phyloP scores from a whole-genome alignment of 2,888 invertebrate genomes.

The Neoascia interrupta region DNA sequence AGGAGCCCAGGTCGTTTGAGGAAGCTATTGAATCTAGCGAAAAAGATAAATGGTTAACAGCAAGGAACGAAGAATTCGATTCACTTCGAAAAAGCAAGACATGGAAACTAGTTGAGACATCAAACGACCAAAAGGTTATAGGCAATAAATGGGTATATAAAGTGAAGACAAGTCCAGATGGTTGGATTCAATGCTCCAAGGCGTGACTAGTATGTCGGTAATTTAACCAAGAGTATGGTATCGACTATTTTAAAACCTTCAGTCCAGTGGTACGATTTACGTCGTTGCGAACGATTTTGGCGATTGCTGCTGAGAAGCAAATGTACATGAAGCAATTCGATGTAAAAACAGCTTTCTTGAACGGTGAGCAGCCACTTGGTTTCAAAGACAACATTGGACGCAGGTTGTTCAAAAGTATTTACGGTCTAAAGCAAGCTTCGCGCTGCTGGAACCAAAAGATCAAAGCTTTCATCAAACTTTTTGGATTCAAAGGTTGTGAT shows the following conservation, averaged over 20 bases:
- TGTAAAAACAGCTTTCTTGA: slow-evolving; percentile 2
- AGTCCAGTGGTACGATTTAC: slow-evolving; percentile 5
- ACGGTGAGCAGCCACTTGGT: background rate
- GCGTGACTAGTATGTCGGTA: slow-evolving; percentile 64
- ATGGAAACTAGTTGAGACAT: slow-evolving; percentile 17
- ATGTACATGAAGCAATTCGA: slow-evolving; percentile 36
- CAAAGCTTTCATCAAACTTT: slow-evolving; percentile 51
- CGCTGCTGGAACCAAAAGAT: slow-evolving; percentile 66
- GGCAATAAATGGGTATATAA: slow-evolving; percentile 8
- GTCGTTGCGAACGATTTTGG: slow-evolving; percentile 12
- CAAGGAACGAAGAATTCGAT: slow-evolving; percentile 19
- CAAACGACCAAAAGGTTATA: slow-evolving; percentile 6
- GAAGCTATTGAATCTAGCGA: background rate
- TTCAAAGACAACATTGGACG: background rate
- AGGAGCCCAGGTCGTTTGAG: slow-evolving; percentile 12
- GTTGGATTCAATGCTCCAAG: background rate
- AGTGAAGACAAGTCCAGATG: background rate
- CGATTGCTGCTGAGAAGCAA: slow-evolving; percentile 8
- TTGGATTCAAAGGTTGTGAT: slow-evolving; percentile 60
- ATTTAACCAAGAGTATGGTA: slow-evolving; percentile 70
- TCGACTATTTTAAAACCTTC: slow-evolving; percentile 19
- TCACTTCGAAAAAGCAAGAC: slow-evolving; percentile 6
- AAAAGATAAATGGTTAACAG: slow-evolving; percentile 9
- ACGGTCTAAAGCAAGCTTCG: slow-evolving; percentile 14
- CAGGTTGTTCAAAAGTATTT: background rate